phyloP scores from a whole-genome alignment of 2,888 invertebrate species.

The Microchrysa polita region DNA sequence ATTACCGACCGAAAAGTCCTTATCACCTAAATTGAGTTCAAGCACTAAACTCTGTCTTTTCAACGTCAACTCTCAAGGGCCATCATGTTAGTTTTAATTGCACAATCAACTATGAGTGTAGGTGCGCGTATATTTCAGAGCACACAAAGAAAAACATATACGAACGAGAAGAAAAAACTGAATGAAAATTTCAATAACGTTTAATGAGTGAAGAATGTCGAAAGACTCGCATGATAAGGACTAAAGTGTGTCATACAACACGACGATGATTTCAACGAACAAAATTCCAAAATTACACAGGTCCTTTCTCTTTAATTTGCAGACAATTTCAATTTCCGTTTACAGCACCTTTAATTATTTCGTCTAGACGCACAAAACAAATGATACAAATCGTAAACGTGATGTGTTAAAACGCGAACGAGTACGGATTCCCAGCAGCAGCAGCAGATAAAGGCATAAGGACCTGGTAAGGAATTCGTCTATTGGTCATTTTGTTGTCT shows the following conservation, averaged over 20 bases:
- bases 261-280: too few species aligned
- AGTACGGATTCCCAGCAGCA: not conserved
- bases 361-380: constrained; percentile 14
- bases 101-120: constrained; percentile 26
- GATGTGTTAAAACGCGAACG: not conserved
- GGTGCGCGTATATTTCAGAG: not conserved
- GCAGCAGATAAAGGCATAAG: too few species aligned
- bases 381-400: not conserved
- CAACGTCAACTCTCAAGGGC: constrained; percentile 23
- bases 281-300: too few species aligned
- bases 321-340: not conserved
- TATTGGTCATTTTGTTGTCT: constrained; percentile 15
- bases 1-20: constrained; percentile 39
- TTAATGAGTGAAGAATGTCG: constrained; percentile 38
- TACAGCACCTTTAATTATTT: constrained; percentile 35
- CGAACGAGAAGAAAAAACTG: not conserved
- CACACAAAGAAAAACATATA: not conserved
- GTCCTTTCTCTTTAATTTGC: not conserved
- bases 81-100: constrained; percentile 46
- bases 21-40: constrained; percentile 36
- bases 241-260: not conserved
- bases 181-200: constrained; percentile 41
- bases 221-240: not conserved
- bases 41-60: constrained; percentile 41
- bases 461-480: not conserved